These are phyloP conservation scores for Drosophila melanica DNA, from an alignment of 1,140 invertebrate species.

Conservation along the genomic window DNA sequence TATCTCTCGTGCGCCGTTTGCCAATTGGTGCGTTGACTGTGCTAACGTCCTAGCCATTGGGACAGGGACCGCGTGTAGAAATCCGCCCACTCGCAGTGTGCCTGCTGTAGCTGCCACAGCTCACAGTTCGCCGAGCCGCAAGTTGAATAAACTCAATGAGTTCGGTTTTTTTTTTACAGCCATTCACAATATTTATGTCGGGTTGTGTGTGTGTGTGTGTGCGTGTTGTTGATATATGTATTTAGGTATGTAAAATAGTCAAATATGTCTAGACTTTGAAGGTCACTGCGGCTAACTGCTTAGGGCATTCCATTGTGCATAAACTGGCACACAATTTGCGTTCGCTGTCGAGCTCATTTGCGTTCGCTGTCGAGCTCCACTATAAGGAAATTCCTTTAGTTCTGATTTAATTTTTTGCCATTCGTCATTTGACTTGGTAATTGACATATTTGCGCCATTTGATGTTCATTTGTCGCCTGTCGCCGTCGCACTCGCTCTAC, in stretches of 20 bases:
- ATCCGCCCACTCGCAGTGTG: too few species aligned
- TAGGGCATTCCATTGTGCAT: conserved; percentile 41
- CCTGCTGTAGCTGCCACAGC: background rate
- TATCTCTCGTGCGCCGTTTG: background rate
- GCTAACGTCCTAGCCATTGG: conserved; percentile 45
- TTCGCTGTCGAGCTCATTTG: conserved; percentile 33
- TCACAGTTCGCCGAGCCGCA: conserved; percentile 22
- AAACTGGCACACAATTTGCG: conserved; percentile 15
- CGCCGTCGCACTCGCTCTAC: background rate
- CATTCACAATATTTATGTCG: conserved; percentile 69
- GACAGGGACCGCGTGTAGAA: conserved; percentile 9
- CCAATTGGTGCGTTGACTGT: conserved; percentile 38
- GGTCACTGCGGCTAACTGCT: conserved; percentile 62
- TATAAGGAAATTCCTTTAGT: conserved; percentile 49
- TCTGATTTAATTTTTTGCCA: conserved; percentile 33
- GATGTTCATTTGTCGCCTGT: conserved; percentile 48
- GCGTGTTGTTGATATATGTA: conserved; percentile 43
- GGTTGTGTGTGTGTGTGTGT: conserved; percentile 23
- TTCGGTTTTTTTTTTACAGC: conserved; percentile 40
- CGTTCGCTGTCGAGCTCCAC: conserved; percentile 34
- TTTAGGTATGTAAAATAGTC: conserved; percentile 67
- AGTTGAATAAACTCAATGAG: conserved; percentile 72
- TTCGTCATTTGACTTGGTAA: conserved; percentile 61
- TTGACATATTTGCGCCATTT: conserved; percentile 49
- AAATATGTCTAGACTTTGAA: conserved; percentile 78